Evolutionary conservation across 2,888 invertebrate species (phyloP).

Genomic region (Dryadula phaetusa): DNA sequence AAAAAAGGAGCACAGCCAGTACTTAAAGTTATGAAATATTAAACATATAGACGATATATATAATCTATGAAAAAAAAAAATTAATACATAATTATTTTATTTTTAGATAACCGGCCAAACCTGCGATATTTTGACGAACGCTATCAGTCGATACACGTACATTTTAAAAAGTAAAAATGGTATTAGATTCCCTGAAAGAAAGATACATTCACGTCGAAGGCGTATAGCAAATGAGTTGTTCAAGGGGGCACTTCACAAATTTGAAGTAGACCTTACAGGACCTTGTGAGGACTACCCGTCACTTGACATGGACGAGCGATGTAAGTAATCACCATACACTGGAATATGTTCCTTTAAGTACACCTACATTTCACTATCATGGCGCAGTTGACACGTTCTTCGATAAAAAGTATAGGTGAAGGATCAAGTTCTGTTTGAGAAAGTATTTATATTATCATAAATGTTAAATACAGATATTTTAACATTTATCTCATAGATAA

Average conservation of each 20-base stretch:
- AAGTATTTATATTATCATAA: background rate
- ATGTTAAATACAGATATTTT: too few relatives aligned
- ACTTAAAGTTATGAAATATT: too few relatives aligned
- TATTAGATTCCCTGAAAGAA: constrained; percentile 11
- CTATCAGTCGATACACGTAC: constrained; percentile 79
- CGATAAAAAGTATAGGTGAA: too few relatives aligned
- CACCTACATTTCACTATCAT: background rate
- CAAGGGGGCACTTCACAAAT: constrained; percentile 31
- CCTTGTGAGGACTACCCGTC: constrained; percentile 9
- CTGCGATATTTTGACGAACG: constrained; percentile 84
- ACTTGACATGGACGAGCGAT: constrained; percentile 18
- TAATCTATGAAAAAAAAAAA: too few relatives aligned
- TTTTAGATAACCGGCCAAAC: constrained; percentile 47
- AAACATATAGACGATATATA: too few relatives aligned
- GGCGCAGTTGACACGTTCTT: background rate
- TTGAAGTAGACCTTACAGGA: constrained; percentile 10
- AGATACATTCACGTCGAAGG: constrained; percentile 18
- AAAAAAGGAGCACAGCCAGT: too few relatives aligned
- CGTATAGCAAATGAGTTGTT: constrained; percentile 27
- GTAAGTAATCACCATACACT: background rate
- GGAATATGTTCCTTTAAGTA: background rate
- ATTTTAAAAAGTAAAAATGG: constrained; percentile 40
- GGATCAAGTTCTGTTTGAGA: background rate
- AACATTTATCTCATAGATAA: too few relatives aligned
- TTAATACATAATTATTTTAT: background rate